Evolutionary conservation across 1,140 invertebrate genomes (phyloP), one percentile per base, ranked within the genome.

Genomic region (Aporrectodea caliginosa): DNA sequence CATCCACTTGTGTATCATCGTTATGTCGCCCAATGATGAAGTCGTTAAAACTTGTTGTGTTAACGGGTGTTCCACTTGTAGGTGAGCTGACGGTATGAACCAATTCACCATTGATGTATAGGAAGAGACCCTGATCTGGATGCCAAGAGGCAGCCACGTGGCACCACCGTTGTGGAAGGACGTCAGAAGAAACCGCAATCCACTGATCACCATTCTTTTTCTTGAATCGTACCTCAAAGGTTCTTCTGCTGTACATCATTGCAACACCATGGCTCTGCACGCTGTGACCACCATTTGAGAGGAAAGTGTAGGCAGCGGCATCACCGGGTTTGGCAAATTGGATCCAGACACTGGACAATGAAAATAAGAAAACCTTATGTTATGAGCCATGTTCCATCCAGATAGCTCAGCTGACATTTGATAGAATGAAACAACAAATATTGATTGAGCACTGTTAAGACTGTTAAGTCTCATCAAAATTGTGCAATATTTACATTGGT

Each of bases 271-370:
- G 86, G 12, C 81, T 83, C 27, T 82, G 74, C 1, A 75, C 2
- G 16, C 78, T 79, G 69, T 88, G 85, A 16, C 85, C 87, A 1
- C 87, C 87, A 77, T 87, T 88, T 14, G 87, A 86, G 79, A 88
- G 70, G 78, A 85, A 88, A n/a, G 87, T 83, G 16, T 82, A 83
- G 6, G 43, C 6, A 71, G 84, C 76, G n/a, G 78, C 79, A 29
- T 79, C 73, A 6, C 82, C 83, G 1, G 79, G 78, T 2, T 81
- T 75, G 1, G 81, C 81, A 74, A 88, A 86, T 75, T 85, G 83
- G 0, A 88, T 16, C 87, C 87, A 88, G 73, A 88, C 79, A 0
- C 82, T n/a, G n/a, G n/a, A n/a, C n/a, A n/a, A n/a, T n/a, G n/a
- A n/a, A n/a, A n/a, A n/a, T n/a, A n/a, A n/a, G n/a, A n/a, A n/a